Conservation (phyloP, 2,888 invertebrate genomes). For the Autographa pulchrina region DNA sequence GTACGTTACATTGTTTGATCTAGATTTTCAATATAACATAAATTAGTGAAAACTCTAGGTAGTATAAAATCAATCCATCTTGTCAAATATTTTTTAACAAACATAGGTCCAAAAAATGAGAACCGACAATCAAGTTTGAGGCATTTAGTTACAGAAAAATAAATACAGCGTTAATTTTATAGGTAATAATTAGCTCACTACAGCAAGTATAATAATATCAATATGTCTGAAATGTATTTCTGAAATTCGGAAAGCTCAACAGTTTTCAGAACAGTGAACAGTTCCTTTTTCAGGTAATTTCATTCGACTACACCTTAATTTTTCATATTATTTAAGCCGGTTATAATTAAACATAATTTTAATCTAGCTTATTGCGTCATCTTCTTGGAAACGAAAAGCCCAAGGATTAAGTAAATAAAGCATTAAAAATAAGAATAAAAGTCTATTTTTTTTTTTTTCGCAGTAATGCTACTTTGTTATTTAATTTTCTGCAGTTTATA, state of each 20-base stretch:
- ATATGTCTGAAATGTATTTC: background rate
- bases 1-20: background rate
- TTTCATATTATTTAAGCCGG: background rate
- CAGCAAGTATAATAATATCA: background rate
- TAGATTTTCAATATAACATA: background rate
- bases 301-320: background rate
- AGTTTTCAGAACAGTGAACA: background rate
- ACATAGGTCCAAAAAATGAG: too few relatives aligned
- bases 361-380: slow-evolving; percentile 3
- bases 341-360: slow-evolving; percentile 3
- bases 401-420: background rate
- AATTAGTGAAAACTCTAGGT: too few relatives aligned
- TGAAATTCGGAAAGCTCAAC: background rate
- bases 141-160: too few relatives aligned
- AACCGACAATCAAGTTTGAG: too few relatives aligned
- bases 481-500: too few relatives aligned
- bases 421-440: background rate
- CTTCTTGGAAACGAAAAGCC: background rate
- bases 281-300: background rate
- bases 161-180: too few relatives aligned
- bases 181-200: too few relatives aligned
- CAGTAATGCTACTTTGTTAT: too few relatives aligned
- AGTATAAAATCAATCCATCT: too few relatives aligned
- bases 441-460: too few relatives aligned
- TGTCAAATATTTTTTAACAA: too few relatives aligned